phyloP scores from a whole-genome alignment of 2,888 invertebrate genomes.

The Macrophya alboannulata region DNA sequence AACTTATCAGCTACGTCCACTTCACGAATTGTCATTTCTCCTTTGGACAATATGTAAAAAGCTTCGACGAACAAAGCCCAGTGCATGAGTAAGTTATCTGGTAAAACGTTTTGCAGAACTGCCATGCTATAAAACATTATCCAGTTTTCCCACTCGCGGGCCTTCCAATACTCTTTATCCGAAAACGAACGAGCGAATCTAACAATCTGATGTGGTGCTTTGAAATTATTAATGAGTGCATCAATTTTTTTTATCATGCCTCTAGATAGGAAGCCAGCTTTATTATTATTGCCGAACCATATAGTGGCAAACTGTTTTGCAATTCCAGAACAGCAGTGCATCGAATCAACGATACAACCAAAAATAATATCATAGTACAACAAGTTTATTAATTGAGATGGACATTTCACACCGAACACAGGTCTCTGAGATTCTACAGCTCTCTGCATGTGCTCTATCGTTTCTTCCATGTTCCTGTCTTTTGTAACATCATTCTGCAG shows the following conservation, averaged over 20 bases:
- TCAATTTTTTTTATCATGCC: background rate
- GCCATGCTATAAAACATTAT: no score
- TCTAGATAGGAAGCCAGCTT: background rate
- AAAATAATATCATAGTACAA: slow-evolving; percentile 55
- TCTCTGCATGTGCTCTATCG: slow-evolving; percentile 46
- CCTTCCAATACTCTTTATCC: no score
- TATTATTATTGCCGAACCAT: background rate
- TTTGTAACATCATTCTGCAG: slow-evolving; percentile 26
- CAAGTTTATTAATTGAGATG: slow-evolving; percentile 54
- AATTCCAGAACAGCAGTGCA: background rate
- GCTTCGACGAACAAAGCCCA: slow-evolving; percentile 55
- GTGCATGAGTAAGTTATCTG: no score
- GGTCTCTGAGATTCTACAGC: slow-evolving; percentile 27
- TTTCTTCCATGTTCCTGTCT: slow-evolving; percentile 42
- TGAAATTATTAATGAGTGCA: no score
- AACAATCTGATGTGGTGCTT: no score
- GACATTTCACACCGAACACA: slow-evolving; percentile 55
- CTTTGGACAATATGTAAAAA: slow-evolving; percentile 50
- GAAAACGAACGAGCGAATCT: no score
- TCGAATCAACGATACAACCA: slow-evolving; percentile 56
- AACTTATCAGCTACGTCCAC: slow-evolving; percentile 46
- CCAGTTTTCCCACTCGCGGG: no score
- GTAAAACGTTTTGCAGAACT: no score
- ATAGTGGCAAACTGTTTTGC: slow-evolving; percentile 5
- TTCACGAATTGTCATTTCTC: slow-evolving; percentile 27